Base-by-base conservation (phyloP, 2,888 invertebrate genomes). In the Anoplius nigerrimus region DNA sequence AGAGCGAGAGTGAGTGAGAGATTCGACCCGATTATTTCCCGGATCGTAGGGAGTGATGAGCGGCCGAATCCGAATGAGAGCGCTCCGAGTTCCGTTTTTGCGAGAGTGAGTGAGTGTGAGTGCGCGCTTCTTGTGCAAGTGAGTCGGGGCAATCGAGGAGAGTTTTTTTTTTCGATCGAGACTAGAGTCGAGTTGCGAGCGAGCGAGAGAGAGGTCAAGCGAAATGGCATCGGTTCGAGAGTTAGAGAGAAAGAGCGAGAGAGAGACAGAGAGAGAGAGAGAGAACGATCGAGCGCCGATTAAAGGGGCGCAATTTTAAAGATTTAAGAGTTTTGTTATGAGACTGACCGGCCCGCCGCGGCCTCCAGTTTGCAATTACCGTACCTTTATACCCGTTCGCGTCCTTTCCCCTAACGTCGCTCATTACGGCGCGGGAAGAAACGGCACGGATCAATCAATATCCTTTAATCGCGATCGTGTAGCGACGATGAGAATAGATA, bases 311-410 rank as follows among this genome's bases (percentile, higher is more conserved):
- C 64, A 62, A 64, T 65, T 67, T n/a, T 71, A 59, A 66, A 80
- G 51, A 76, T 79, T 75, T 79, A 79, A 77, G 77, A 77, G 81
- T 85, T 86, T 86, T 82, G 82, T 86, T 83, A 84, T 86, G 87
- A 87, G 88, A 88, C 87, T 87, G 88, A 88, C 68, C 82, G 86
- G 86, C 81, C 84, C 82, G 78, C 78, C 80, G 81, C 79, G 84
- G 83, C 84, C 83, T 69, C 78, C 83, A 85, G 86, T 85, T 86
- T 83, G 84, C 84, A 83, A 81, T 84, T 82, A 81, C 76, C 82
- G 82, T 82, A 83, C 81, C 83, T 83, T 81, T 75, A 75, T 79
- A 76, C 71, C 34, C 74, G 75, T 43, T 46, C 70, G 77, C 74
- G 71, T 78, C 77, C 78, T 67, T 69, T 71, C 72, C 74, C 67